Evolutionary conservation across 2,888 invertebrate species (phyloP), one percentile per base, ranked within the genome.

Genomic region (Drosophila neonasuta): DNA sequence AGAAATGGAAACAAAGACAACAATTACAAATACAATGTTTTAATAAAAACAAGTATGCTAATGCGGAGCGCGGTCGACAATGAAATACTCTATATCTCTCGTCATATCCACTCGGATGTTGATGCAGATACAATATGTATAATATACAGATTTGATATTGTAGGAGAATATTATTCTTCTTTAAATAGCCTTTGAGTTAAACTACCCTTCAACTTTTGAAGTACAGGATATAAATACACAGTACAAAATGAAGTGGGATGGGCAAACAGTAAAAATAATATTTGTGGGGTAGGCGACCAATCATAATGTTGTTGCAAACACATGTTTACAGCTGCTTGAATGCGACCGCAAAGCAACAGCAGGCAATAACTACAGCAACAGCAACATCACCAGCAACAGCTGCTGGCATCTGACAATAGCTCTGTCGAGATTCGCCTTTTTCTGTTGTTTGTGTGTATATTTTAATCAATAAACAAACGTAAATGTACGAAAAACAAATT

Each of bases 401-500:
- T 71, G 74, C 69, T 70, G 68, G 48, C 68, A 58, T 67, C 81
- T 70, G 79, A 70, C 60, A 65, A 36, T 46, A 51, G 4, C 30
- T 34, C 32, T 11, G 9, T 5, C 34, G 34, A 42, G 42, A 60
- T 49, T 55, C 49, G 54, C 52, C 66, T 74, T 51, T 67, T 41
- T 41, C 39, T 41, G 15, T 24, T 41, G 39, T 41, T 75, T 75
- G 70, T 60, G 60, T 60, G 73, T 76, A 82, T 74, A 80, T 87
- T 88, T 82, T 77, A 75, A 87, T 86, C 88, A 86, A 86, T 88
- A 88, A 88, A 88, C 85, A 87, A 86, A 80, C 69, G 80, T 76
- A 71, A 79, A 87, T 86, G 81, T 79, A 86, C 79, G 86, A 87
- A 87, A 87, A 88, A 86, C 80, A 82, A 88, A 86, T 87, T 86